Percentiles rank a stretch among this genome's conserved stretches.
phyloP scores from a whole-genome alignment of 2,113 vertebrate genomes.

The Malurus melanocephalus region DNA sequence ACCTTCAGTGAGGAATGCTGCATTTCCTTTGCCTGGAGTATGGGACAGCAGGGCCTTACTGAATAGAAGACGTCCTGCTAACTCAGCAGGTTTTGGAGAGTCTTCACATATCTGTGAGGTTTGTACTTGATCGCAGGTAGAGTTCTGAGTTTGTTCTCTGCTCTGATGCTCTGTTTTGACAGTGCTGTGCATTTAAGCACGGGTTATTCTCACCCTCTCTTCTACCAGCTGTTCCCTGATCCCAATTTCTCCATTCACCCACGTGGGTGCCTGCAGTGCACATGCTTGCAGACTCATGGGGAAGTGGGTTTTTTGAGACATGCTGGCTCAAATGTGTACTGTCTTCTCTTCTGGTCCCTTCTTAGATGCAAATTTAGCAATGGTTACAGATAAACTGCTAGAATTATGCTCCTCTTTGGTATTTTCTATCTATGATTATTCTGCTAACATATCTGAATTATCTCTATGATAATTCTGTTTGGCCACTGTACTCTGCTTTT shows the following conservation, averaged over 20 bases:
- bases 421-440: neutral
- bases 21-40: neutral
- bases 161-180: neutral
- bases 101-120: accelerated
- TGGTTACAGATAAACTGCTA: neutral
- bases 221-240: neutral
- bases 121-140: neutral
- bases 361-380: neutral
- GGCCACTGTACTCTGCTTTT: neutral
- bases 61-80: neutral
- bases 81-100: neutral
- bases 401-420: neutral
- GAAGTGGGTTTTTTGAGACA: neutral
- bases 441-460: neutral
- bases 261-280: accelerated
- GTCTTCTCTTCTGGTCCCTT: neutral
- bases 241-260: neutral
- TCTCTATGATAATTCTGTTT: neutral
- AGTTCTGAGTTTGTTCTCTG: neutral
- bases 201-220: neutral
- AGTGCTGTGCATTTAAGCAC: accelerated
- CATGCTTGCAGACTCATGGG: accelerated
- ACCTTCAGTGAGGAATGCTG: neutral
- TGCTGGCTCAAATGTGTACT: accelerated
- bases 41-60: neutral